phyloP scores from a whole-genome alignment of 2,888 invertebrate species.

The Sesamia inferens region DNA sequence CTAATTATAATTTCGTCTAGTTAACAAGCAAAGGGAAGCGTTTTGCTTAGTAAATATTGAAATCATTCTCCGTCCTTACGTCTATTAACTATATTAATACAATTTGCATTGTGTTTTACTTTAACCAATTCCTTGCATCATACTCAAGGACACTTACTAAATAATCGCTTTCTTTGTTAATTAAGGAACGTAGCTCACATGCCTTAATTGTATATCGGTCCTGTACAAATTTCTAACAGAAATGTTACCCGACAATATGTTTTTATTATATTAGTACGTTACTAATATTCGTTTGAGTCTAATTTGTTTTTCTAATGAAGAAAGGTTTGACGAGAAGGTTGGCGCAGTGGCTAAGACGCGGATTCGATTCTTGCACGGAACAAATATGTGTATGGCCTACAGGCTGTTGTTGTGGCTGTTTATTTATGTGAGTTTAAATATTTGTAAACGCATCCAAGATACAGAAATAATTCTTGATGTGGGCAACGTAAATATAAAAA shows the following conservation, averaged over 20 bases:
- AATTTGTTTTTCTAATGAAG: slow-evolving; percentile 2
- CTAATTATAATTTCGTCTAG: slow-evolving; percentile 50
- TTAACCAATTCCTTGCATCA: slow-evolving; percentile 42
- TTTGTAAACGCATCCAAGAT: no score
- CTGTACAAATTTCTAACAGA: not conserved
- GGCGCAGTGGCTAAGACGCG: no score
- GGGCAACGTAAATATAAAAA: no score
- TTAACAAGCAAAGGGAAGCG: slow-evolving; percentile 60
- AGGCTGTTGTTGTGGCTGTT: no score
- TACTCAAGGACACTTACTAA: slow-evolving; percentile 30
- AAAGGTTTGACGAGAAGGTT: not conserved
- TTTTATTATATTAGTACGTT: slow-evolving; percentile 5
- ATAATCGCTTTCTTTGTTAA: slow-evolving; percentile 28
- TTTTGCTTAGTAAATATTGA: slow-evolving; percentile 66
- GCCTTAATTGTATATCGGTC: slow-evolving; percentile 20
- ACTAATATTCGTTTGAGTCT: slow-evolving; percentile 2
- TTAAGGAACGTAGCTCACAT: slow-evolving; percentile 17
- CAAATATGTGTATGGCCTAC: no score
- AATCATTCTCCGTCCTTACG: slow-evolving; percentile 47
- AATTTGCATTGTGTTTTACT: slow-evolving; percentile 58
- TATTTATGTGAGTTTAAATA: no score
- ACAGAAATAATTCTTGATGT: no score
- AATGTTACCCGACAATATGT: slow-evolving; percentile 10
- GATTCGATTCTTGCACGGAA: no score
- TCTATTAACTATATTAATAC: slow-evolving; percentile 59